Base-by-base conservation (phyloP, 2,888 invertebrate species). In the Polydrusus pterygomalis region DNA sequence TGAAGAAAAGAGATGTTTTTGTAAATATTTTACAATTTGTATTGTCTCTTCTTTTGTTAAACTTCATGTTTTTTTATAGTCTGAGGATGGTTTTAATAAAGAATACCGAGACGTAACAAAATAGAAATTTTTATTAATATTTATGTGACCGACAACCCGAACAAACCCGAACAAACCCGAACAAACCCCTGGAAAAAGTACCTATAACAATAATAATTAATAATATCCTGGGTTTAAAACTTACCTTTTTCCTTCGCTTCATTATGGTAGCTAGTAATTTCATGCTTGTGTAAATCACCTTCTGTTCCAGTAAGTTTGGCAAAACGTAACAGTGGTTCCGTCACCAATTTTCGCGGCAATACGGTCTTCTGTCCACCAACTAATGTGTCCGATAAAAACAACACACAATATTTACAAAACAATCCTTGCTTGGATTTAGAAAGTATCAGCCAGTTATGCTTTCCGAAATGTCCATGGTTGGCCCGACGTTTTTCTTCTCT, bases 401-500 rank as follows among this genome's bases (percentile, higher is more conserved):
- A 25, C 25, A 25, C 25, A 25, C 25, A 25, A 25, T 25, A 25
- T 25, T 49, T 49, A 11, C 49, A 49, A 17, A 18, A 49, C 7
- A 49, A 18, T 18, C 49, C 45, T 18, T 49, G 17, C 9, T 18
- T 17, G 6, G 6, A 6, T 18, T 49, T 13, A 18, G 45, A 49
- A 49, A 49, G 17, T 9, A 49, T 18, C 17, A 49, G 18, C 49
- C 49, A 49, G 3, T 17, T 9, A 49, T 20, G 43, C 43, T 25
- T 25, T 25, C 25, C 25, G 25, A 25, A 25, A 25, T 25, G 25
- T 25, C 25, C 25, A 25, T 25, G 64, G 45, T 17, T 63, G 6
- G 43, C 8, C 8, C 43, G 15, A 7, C 64, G 40, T 20, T 43
- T 40, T 43, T 63, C 64, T 63, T 63, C 64, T n/a, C 43, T 40